Evolutionary conservation across 2,113 vertebrate genomes (phyloP), one percentile per base, ranked within the genome.

Genomic region (Thryonomys swinderianus): DNA sequence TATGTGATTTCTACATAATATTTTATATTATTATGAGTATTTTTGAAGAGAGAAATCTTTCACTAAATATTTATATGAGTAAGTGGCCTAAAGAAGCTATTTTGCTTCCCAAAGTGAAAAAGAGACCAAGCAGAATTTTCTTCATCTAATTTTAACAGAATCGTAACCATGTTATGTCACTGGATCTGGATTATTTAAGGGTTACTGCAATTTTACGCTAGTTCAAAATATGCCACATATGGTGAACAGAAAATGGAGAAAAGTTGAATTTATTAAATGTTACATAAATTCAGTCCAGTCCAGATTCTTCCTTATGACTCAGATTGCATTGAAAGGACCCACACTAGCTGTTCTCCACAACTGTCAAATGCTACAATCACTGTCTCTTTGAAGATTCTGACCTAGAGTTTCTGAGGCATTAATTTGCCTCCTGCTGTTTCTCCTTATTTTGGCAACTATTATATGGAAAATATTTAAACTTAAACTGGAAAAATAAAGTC

Each of bases 181-280:
- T 20, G 84, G 90, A 45, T 96, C 69, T 95, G 86, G 59, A 93
- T 96, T 93, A 78, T 73, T 96, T 91, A 87, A 94, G 95, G 57
- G 64, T 91, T 59, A 62, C 42, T 96, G 66, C 84, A 96, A 89
- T 97, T 96, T 95, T 94, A 95, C 93, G 86, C 32, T 95, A 91
- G 91, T 79, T 93, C 88, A 88, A 85, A 96, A 87, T 91, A 85
- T 9, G 61, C 61, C 34, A 94, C 96, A 97, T 90, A 53, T 95
- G 97, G 91, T 66, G 40, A 82, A 82, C 95, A 98, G 95, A 96
- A 95, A 96, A 92, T 83, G 14, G 55, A 87, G 67, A 62, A 37
- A 17, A 21, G 66, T 96, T 69, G 48, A 91, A 76, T 69, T 87
- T 82, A 84, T 89, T 91, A 96, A 95, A 94, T 96, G 96, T 96